Percentiles rank a stretch among this genome's conserved stretches.
These are phyloP conservation scores for Drosophila carrolli DNA, from an alignment of 1,140 invertebrate genomes.

Conservation along the genomic window DNA sequence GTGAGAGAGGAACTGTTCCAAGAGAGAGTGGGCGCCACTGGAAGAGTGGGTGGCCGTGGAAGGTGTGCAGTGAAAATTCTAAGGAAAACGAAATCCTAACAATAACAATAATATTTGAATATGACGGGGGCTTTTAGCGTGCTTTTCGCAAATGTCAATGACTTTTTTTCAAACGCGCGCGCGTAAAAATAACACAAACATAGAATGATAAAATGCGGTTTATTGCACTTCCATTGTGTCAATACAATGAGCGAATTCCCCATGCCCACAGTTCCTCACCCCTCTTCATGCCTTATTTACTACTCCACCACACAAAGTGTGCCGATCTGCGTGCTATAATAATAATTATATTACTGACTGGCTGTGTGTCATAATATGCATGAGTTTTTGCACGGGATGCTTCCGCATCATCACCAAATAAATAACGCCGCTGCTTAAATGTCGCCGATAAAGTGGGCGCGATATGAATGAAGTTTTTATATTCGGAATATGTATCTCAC, in stretches of 20 bases:
- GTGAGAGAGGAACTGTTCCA: conserved; percentile 12
- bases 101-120: conserved; percentile 39
- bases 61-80: conserved; percentile 18
- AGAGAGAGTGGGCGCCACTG: not conserved
- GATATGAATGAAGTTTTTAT: conserved; percentile 51
- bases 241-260: conserved; percentile 27
- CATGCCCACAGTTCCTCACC: conserved; percentile 11
- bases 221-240: conserved; percentile 52
- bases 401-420: conserved; percentile 51
- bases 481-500: conserved; percentile 15
- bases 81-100: conserved; percentile 33
- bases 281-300: conserved; percentile 1
- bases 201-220: conserved; percentile 40
- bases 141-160: conserved; percentile 46
- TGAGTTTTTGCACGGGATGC: conserved; percentile 24
- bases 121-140: conserved; percentile 21
- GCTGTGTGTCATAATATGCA: conserved; percentile 50
- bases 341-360: conserved; percentile 31
- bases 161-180: conserved; percentile 47
- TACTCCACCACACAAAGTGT: conserved; percentile 50
- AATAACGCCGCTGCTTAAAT: conserved; percentile 22
- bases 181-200: conserved; percentile 44
- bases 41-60: conserved; percentile 15
- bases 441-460: conserved; percentile 27
- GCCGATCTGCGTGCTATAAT: conserved; percentile 49